A percentile compares a stretch with the other conserved stretches of the same genome.
These are phyloP conservation scores for Eublepharis macularius DNA, from an alignment of 2,113 vertebrate genomes.

Conservation along the genomic window DNA sequence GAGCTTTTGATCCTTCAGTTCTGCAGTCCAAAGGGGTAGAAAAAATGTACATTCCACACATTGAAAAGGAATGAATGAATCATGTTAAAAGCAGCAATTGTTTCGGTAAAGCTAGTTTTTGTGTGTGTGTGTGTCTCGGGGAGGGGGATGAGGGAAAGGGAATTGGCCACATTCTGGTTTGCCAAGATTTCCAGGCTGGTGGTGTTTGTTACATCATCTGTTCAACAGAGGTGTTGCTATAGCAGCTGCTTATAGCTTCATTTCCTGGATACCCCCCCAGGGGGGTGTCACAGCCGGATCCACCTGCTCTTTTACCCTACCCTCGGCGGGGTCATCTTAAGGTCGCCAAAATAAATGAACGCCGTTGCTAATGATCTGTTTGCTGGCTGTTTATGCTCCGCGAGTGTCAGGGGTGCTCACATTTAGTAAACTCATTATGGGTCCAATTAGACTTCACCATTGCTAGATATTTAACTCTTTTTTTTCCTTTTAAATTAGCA, in stretches of 20 bases:
- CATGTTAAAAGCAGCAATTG: conserved; percentile 32
- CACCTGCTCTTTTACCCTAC: conserved; percentile 81
- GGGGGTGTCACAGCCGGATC: conserved; percentile 80
- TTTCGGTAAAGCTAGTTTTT: conserved; percentile 33
- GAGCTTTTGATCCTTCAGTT: background rate
- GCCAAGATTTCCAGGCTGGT: conserved; percentile 64
- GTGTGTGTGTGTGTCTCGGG: background rate
- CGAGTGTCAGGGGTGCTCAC: conserved; percentile 83
- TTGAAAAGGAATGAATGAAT: conserved; percentile 71
- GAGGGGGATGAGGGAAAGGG: background rate
- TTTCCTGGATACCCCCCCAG: conserved; percentile 78
- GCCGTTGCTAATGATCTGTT: conserved; percentile 82
- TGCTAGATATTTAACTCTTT: conserved; percentile 83
- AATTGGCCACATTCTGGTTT: conserved; percentile 58
- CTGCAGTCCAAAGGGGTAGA: background rate
- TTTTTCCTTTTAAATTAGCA: conserved; percentile 86
- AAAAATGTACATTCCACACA: background rate
- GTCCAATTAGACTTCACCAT: conserved; percentile 83
- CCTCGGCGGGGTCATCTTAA: conserved; percentile 78
- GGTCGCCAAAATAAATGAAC: conserved; percentile 85
- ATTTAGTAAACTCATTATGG: conserved; percentile 85
- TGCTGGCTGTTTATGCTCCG: conserved; percentile 83
- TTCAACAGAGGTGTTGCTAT: conserved; percentile 76
- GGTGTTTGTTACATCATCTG: conserved; percentile 74
- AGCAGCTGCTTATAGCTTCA: conserved; percentile 77